Base-by-base conservation (phyloP, 2,113 vertebrate species). In the Salvelinus namaycush region DNA sequence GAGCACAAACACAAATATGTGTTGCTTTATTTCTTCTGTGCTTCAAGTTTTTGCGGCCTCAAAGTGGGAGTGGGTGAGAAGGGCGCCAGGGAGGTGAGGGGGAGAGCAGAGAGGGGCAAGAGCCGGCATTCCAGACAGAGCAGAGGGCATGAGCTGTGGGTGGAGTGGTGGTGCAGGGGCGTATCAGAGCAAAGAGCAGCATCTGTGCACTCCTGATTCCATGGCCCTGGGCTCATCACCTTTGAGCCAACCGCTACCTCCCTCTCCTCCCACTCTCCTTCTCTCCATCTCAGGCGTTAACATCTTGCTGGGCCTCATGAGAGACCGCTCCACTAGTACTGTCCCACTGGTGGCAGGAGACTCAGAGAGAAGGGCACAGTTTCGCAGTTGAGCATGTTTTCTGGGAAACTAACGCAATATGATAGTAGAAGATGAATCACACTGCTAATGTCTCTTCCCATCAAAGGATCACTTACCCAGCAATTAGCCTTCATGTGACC, bases 171-270 rank as follows among this genome's bases (percentile, higher is more conserved):
- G 79, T 83, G 88, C 84, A 87, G 87, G 84, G 88, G 85, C 70
- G 88, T 81, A 82, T 76, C 76, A 75, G 80, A 74, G 78, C 75
- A 83, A 84, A 84, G 83, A 88, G 83, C 84, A 86, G 76, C 84
- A 80, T 59, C 72, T 74, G 54, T 70, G 68, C 68, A 81, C 88
- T 91, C 84, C 84, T 90, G 88, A 93, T 92, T 92, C 91, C 90
- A 85, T 78, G 86, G 86, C 82, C 86, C 85, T 92, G 87, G 92
- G 89, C 90, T 92, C 91, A 92, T 86, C 87, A 88, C 86, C 84
- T 88, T 87, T 82, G 76, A 14, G 83, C 76, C 83, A 84, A 84
- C 80, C 87, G 78, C 67, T 13, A 57, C 73, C 24, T 34, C 70
- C 74, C 78, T 72, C n/a, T 62, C 59, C 59, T 62, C 59, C n/a